phyloP scores from a whole-genome alignment of 1,140 invertebrate species.

The Macrobrachium rosenbergii region DNA sequence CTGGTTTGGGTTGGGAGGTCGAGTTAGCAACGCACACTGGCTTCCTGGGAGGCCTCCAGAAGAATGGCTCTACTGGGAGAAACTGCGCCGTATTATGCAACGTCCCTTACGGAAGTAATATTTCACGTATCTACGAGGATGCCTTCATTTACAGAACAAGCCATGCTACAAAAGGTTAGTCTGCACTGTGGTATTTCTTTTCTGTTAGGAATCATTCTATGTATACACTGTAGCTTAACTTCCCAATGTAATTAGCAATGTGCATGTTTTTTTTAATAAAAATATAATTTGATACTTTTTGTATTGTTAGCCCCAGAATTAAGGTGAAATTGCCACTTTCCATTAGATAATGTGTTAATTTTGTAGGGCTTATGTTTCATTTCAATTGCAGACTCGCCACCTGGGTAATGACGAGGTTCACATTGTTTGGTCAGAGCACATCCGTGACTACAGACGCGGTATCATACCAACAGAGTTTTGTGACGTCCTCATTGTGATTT shows the following conservation, averaged over 20 bases:
- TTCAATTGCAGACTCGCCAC: constrained; percentile 84
- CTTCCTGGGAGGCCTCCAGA: constrained; percentile 94
- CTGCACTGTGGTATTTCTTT: constrained; percentile 2
- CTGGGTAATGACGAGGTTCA: constrained; percentile 99
- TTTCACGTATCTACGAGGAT: constrained; percentile 99
- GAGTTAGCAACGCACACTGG: constrained; percentile 96
- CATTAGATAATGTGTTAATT: too few relatives aligned
- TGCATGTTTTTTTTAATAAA: background rate
- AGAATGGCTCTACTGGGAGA: constrained; percentile 91
- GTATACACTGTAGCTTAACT: constrained; percentile 8
- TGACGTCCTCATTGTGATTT: constrained; percentile 97
- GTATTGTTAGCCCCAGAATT: background rate
- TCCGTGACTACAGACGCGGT: constrained; percentile 93
- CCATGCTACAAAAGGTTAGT: constrained; percentile 88
- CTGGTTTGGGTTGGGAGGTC: constrained; percentile 95
- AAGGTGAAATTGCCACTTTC: background rate
- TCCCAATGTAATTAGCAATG: background rate
- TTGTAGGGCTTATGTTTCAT: constrained; percentile 36
- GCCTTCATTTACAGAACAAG: constrained; percentile 86
- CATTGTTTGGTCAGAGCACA: constrained; percentile 99
- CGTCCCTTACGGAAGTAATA: constrained; percentile 87
- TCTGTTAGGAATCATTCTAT: background rate
- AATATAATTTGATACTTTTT: background rate
- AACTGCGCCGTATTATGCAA: constrained; percentile 96
- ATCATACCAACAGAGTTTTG: constrained; percentile 99